These are phyloP conservation scores for Gerris buenoi DNA, from an alignment of 1,140 invertebrate genomes.

Conservation along the genomic window DNA sequence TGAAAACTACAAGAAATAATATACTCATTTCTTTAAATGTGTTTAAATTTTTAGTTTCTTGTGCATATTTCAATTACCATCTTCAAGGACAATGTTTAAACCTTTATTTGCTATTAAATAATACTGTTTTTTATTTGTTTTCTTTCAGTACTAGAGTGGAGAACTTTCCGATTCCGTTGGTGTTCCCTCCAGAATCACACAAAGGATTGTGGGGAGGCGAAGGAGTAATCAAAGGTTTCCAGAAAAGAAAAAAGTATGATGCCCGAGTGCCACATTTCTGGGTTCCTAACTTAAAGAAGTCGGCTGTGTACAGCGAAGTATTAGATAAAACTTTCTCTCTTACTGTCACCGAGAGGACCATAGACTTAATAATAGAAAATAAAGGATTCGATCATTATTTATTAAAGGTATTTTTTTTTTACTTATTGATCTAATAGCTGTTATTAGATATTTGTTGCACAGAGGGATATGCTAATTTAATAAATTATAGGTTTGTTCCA, in stretches of 20 bases:
- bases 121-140: no score
- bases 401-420: constrained; percentile 45
- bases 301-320: constrained; percentile 85
- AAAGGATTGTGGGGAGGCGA: constrained; percentile 92
- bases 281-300: constrained; percentile 60
- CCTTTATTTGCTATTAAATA: no score
- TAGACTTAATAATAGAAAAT: constrained; percentile 71
- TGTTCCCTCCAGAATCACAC: constrained; percentile 63
- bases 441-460: no score
- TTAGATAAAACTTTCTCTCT: constrained; percentile 71
- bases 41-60: no score
- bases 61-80: no score
- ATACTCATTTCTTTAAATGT: no score
- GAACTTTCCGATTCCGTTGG: constrained; percentile 61
- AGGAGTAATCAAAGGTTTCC: constrained; percentile 78
- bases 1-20: no score
- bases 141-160: no score
- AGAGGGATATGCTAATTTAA: no score
- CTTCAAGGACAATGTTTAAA: no score
- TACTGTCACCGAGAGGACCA: constrained; percentile 61
- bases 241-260: constrained; percentile 42
- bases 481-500: no score
- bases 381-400: constrained; percentile 93
- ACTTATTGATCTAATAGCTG: no score
- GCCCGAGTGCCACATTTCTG: constrained; percentile 65